phyloP scores from a whole-genome alignment of 2,113 vertebrate genomes.

The Rhinopomastus cyanomelas region DNA sequence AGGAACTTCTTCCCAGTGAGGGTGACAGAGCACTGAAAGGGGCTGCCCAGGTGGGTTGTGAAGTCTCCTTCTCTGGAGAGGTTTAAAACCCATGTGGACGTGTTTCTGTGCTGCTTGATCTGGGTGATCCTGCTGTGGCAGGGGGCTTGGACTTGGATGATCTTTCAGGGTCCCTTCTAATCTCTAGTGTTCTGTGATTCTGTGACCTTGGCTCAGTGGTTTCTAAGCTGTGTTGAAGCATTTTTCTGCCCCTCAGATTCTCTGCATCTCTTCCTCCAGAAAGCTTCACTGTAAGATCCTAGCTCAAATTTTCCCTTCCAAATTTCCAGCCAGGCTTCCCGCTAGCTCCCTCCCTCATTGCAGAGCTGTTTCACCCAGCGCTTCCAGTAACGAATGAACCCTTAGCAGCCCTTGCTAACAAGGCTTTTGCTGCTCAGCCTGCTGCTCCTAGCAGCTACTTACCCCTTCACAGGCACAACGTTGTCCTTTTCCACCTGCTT shows the following conservation, averaged over 20 bases:
- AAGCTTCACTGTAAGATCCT: not conserved
- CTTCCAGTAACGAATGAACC: not conserved
- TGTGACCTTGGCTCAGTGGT: no score
- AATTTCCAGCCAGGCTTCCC: not conserved
- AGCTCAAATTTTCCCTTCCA: not conserved
- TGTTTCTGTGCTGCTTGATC: no score
- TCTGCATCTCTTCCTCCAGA: not conserved
- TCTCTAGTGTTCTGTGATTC: no score
- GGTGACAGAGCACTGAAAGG: no score
- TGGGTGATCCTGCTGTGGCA: no score
- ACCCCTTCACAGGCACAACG: slow-evolving; percentile 76
- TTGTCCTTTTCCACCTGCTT: slow-evolving; percentile 48
- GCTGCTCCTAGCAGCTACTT: slow-evolving; percentile 48
- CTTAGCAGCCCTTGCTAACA: not conserved
- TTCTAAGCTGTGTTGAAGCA: not conserved
- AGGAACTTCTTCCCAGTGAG: no score
- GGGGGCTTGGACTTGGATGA: no score
- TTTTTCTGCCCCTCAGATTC: not conserved
- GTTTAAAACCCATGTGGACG: no score
- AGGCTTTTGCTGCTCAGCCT: not conserved
- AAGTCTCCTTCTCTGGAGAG: no score
- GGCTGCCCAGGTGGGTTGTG: no score
- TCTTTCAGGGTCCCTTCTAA: no score
- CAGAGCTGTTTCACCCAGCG: not conserved
- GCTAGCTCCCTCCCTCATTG: not conserved